Conservation (phyloP, 2,888 invertebrate species). For the Amblyteles armatorius region DNA sequence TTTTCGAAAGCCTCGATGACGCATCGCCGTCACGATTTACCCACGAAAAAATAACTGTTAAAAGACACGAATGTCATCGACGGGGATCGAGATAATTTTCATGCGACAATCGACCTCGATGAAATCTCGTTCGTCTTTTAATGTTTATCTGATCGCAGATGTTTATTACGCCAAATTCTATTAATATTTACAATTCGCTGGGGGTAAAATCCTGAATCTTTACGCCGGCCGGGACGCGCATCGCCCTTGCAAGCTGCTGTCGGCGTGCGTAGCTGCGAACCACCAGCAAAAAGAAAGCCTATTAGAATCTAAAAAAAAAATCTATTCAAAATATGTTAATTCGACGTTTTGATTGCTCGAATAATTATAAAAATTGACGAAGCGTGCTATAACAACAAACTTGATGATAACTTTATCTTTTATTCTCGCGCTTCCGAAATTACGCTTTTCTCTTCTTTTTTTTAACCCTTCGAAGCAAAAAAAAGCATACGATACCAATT, state of each 20-base stretch:
- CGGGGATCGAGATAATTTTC: background rate
- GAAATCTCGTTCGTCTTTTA: background rate
- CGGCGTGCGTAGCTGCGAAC: slow-evolving; percentile 28
- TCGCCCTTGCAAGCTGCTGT: slow-evolving; percentile 44
- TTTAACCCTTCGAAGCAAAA: background rate
- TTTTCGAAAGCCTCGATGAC: slow-evolving; percentile 15
- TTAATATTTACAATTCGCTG: slow-evolving; percentile 62
- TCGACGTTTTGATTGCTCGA: background rate
- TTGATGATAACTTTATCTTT: background rate
- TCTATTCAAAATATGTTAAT: background rate
- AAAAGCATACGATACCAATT: background rate
- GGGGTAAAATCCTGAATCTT: slow-evolving; percentile 62
- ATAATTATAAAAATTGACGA: slow-evolving; percentile 13
- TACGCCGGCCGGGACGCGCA: slow-evolving; percentile 34
- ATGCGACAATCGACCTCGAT: slow-evolving; percentile 2
- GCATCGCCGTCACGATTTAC: slow-evolving; percentile 28
- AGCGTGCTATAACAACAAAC: background rate
- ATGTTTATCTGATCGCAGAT: background rate
- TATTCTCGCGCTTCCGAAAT: background rate
- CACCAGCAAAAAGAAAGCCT: slow-evolving; percentile 27
- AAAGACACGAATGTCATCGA: background rate
- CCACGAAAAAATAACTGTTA: background rate
- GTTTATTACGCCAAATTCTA: slow-evolving; percentile 47
- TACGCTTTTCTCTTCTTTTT: background rate
- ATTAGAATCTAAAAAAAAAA: slow-evolving; percentile 14